phyloP scores from a whole-genome alignment of 2,113 vertebrate genomes.

The Mormyrus lacerda region DNA sequence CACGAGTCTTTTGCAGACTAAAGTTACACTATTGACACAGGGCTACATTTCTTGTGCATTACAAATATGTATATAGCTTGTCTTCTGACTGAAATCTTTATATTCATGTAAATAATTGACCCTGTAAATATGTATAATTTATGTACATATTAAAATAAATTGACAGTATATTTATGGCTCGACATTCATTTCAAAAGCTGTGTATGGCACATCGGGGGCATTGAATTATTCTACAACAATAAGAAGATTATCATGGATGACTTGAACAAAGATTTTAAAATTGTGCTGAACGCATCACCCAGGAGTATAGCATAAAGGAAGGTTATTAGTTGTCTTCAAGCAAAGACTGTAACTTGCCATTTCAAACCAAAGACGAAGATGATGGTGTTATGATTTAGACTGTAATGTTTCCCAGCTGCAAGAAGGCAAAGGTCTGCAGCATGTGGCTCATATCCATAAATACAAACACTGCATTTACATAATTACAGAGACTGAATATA shows the following conservation, averaged over 20 bases:
- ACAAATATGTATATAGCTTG: constrained; percentile 48
- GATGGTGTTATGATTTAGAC: constrained; percentile 40
- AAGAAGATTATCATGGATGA: background rate
- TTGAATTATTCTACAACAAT: background rate
- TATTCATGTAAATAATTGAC: constrained; percentile 78
- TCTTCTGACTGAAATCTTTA: constrained; percentile 57
- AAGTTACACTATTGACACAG: constrained; percentile 69
- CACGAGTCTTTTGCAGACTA: constrained; percentile 52
- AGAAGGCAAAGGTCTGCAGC: constrained; percentile 53
- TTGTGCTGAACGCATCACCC: background rate
- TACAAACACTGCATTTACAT: constrained; percentile 73
- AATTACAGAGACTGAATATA: constrained; percentile 69
- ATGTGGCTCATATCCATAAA: constrained; percentile 70
- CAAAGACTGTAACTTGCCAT: constrained; percentile 1
- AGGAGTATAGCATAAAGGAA: background rate
- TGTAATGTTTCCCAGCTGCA: constrained; percentile 64
- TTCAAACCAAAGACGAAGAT: constrained; percentile 19
- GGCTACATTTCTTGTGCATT: constrained; percentile 70
- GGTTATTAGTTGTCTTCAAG: constrained; percentile 1
- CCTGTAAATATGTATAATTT: constrained; percentile 68
- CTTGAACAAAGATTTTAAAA: background rate
- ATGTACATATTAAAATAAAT: constrained; percentile 77
- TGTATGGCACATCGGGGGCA: background rate
- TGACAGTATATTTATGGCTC: constrained; percentile 36
- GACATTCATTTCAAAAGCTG: constrained; percentile 4